Base-by-base conservation (phyloP, 2,113 vertebrate species). In the Hippocampus mohnikei region DNA sequence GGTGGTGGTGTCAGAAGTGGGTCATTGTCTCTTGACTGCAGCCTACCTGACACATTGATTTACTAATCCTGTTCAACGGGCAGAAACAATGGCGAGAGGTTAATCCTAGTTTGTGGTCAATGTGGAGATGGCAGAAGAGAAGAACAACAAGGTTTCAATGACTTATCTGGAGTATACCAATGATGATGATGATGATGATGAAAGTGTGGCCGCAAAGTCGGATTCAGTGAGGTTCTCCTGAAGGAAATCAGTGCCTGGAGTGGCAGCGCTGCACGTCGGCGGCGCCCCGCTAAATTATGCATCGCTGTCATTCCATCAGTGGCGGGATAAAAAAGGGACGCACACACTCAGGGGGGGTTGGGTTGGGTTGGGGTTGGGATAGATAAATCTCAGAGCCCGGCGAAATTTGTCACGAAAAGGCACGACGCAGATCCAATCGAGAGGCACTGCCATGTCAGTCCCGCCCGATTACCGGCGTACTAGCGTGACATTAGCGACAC, bases 21-120 rank as follows among this genome's bases (percentile, higher is more conserved):
- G 92, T 91, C 91, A 91, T 91, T 92, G 89, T 92, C 91, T 91
- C 87, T 82, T 90, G 88, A 90, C 90, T 88, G 88, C 88, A 88
- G 90, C 86, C 88, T 91, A 92, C 90, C 91, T 92, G 91, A 93
- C 92, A 92, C 88, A 91, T 88, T 92, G 88, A 93, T 92, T 92
- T 91, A 90, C 89, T 92, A 91, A 93, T 92, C 88, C 88, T 91
- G 91, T 90, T 91, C 88, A 92, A 91, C 75, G 80, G 88, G 91
- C 91, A 92, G 91, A 93, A 93, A 91, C 90, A 91, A 91, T 89
- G 87, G 88, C 63, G 78, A 88, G 84, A 84, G 88, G 88, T 89
- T 90, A 91, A 91, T 91, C 89, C 85, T 60, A 71, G 85, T 79
- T 85, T 86, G 83, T 84, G 84, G 85, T 90, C 82, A 89, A 88